Evolutionary conservation across 1,140 invertebrate species (phyloP).

Genomic region (Notospermus geniculatus): DNA sequence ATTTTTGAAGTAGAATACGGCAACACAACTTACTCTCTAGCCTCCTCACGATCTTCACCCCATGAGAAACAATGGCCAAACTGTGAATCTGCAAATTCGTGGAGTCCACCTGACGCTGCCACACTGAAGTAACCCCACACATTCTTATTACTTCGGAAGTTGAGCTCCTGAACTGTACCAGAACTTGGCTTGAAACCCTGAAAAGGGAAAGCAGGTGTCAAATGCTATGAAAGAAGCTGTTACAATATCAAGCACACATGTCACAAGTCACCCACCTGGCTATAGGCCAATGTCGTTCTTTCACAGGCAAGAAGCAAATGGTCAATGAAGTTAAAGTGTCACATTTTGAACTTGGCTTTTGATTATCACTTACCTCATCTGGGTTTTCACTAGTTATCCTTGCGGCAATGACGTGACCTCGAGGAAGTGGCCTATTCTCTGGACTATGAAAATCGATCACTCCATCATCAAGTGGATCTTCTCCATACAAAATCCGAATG

Average conservation of each 20-base stretch:
- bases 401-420: slow-evolving; percentile 97
- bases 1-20: too few species aligned
- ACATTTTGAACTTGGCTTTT: not conserved
- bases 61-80: slow-evolving; percentile 99
- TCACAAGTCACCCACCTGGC: too few species aligned
- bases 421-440: slow-evolving; percentile 79
- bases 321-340: too few species aligned
- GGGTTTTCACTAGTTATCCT: slow-evolving; percentile 99
- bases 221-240: not conserved
- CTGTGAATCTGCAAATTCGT: slow-evolving; percentile 99
- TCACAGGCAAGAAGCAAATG: too few species aligned
- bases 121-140: slow-evolving; percentile 99
- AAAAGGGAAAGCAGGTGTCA: slow-evolving; percentile 24
- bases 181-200: slow-evolving; percentile 95
- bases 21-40: slow-evolving; percentile 82
- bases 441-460: slow-evolving; percentile 90
- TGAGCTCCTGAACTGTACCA: slow-evolving; percentile 96
- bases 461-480: slow-evolving; percentile 82
- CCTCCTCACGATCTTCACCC: slow-evolving; percentile 97
- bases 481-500: slow-evolving; percentile 89
- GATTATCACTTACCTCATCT: slow-evolving; percentile 71
- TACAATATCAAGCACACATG: too few species aligned
- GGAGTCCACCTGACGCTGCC: slow-evolving; percentile 92
- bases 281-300: too few species aligned
- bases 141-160: slow-evolving; percentile 97